Evolutionary conservation across 2,113 vertebrate genomes (phyloP).

Genomic region (Ptyas mucosa): DNA sequence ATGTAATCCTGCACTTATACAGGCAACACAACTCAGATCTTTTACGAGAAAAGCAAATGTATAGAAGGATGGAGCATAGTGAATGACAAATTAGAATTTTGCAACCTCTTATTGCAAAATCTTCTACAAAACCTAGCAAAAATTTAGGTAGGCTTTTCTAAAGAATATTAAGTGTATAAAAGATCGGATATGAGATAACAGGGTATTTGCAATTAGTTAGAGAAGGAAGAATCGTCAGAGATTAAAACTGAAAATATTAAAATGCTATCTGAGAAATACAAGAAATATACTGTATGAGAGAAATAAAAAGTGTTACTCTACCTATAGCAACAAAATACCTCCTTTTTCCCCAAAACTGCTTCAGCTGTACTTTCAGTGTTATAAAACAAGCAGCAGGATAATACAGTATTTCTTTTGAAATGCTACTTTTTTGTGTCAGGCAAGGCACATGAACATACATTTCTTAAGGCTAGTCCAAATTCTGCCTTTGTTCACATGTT

Average conservation of each 20-base stretch:
- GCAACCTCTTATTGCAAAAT: background rate
- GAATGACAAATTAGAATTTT: background rate
- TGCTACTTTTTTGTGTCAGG: background rate
- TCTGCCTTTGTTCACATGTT: background rate
- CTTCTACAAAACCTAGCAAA: background rate
- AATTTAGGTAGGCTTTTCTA: background rate
- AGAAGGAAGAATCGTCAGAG: background rate
- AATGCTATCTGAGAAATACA: background rate
- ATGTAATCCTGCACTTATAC: background rate
- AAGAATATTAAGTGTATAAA: background rate
- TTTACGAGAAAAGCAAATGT: background rate
- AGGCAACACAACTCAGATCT: background rate
- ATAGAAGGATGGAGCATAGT: background rate
- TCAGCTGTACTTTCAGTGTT: background rate
- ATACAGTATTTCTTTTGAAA: background rate
- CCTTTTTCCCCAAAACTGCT: background rate
- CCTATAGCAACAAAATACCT: background rate
- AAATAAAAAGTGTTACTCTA: background rate
- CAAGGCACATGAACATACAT: background rate
- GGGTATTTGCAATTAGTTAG: background rate
- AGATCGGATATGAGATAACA: background rate
- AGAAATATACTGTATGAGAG: too few species aligned
- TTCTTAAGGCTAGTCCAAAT: conserved; percentile 29
- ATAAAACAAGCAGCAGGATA: background rate
- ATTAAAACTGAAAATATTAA: background rate